These are phyloP conservation scores for Mesochorus sp. DNA, from an alignment of 2,888 invertebrate genomes.

Conservation along the genomic window DNA sequence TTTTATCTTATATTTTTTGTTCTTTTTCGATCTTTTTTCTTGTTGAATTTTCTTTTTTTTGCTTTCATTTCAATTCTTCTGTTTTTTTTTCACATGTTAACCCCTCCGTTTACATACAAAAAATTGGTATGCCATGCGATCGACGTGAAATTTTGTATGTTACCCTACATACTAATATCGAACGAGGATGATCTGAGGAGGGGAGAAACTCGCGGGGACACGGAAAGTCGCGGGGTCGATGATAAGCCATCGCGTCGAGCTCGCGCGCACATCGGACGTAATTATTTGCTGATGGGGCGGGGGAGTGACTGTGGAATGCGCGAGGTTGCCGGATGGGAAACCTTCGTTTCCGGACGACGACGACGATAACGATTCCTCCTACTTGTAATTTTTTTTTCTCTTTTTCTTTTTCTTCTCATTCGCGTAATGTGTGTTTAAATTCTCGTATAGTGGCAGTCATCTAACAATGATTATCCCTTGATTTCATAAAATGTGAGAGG, in stretches of 20 bases:
- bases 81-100: too few species aligned
- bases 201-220: conserved; percentile 21
- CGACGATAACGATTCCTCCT: background rate
- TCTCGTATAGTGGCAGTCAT: background rate
- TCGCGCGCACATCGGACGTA: conserved; percentile 55
- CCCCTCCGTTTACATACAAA: too few species aligned
- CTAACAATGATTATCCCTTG: background rate
- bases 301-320: conserved; percentile 63
- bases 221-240: background rate
- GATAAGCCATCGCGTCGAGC: conserved; percentile 54
- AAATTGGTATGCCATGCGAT: too few species aligned
- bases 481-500: background rate
- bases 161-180: too few species aligned
- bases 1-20: too few species aligned
- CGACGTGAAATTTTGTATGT: too few species aligned
- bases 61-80: too few species aligned
- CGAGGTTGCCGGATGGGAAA: conserved; percentile 64
- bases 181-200: background rate
- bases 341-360: conserved; percentile 67
- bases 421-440: background rate
- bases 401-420: background rate
- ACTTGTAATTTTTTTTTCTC: background rate
- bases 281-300: conserved; percentile 61
- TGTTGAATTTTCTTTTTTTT: too few species aligned
- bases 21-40: too few species aligned